Base-by-base conservation (phyloP, 2,113 vertebrate species). In the Bufo bufo region DNA sequence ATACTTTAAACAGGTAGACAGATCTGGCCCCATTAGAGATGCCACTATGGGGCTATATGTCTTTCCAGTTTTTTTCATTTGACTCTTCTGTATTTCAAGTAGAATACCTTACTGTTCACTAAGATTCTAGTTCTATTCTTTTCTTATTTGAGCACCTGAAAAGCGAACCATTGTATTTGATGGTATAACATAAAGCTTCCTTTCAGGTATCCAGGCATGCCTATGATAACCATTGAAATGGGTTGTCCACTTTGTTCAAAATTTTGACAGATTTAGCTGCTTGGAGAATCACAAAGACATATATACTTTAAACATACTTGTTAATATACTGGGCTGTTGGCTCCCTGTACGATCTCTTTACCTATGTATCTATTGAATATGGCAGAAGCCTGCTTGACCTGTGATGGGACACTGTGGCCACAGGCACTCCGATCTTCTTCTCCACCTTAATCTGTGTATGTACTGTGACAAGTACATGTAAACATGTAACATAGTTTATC, bases 1-100 rank as follows among this genome's bases (percentile, higher is more conserved):
- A 86, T 78, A 86, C 58, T 63, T 86, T 78, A 78, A 86, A 86
- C 43, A 77, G 84, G 54, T 63, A 75, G 56, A 74, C 33, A 63
- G 56, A 59, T 77, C 54, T 77, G 56, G 56, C 43, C 54, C 54
- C 12, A 61, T 61, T 63, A n/a, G 49, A 63, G 43, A 19, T 52
- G 65, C 56, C 20, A 5, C 23, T 72, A 65, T 49, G 47, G 61
- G 58, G 74, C 77, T 16, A 3, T 19, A 66, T 66, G 23, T 79
- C 5, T 61, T 47, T 77, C 11, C 33, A 43, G 8, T 65, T 45
- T 20, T 43, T 56, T 58, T 79, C 77, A 79, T 79, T 59, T 80
- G 52, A 58, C 20, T 69, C 4, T 13, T 69, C 45, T 52, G 65
- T n/a, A 83, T 83, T 80, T 59, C 52, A 69, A 83, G 11, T 49